These are phyloP conservation scores for Merops nubicus DNA, from an alignment of 2,113 vertebrate genomes.

Conservation along the genomic window DNA sequence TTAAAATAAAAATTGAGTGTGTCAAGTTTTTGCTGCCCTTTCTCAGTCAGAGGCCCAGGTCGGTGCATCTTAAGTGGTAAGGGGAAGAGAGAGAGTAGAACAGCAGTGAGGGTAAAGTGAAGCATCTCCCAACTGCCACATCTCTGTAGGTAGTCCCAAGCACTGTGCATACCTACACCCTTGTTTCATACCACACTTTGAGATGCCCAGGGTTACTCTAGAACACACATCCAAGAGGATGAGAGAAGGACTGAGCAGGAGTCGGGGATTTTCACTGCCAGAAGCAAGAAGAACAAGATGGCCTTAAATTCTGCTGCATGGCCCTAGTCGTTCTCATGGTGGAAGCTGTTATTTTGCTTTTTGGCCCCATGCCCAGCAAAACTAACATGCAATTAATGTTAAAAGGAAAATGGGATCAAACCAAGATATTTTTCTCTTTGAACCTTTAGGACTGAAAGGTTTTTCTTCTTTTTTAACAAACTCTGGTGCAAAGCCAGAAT, in stretches of 20 bases:
- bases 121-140: neutral
- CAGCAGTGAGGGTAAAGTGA: neutral
- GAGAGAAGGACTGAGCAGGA: neutral
- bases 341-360: constrained; percentile 6
- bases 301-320: neutral
- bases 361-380: neutral
- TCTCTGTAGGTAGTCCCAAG: neutral
- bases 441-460: neutral
- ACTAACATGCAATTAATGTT: neutral
- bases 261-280: neutral
- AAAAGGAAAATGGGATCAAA: constrained; percentile 19
- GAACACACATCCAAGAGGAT: neutral
- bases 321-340: neutral
- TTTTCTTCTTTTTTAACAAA: neutral
- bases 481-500: neutral
- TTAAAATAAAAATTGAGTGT: neutral
- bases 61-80: neutral
- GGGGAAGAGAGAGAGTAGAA: neutral
- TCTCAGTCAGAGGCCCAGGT: neutral
- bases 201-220: neutral
- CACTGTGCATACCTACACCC: neutral
- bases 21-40: neutral
- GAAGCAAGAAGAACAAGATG: neutral
- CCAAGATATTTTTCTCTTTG: neutral
- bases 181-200: neutral